phyloP scores from a whole-genome alignment of 2,113 vertebrate species.

The Trinectes maculatus region DNA sequence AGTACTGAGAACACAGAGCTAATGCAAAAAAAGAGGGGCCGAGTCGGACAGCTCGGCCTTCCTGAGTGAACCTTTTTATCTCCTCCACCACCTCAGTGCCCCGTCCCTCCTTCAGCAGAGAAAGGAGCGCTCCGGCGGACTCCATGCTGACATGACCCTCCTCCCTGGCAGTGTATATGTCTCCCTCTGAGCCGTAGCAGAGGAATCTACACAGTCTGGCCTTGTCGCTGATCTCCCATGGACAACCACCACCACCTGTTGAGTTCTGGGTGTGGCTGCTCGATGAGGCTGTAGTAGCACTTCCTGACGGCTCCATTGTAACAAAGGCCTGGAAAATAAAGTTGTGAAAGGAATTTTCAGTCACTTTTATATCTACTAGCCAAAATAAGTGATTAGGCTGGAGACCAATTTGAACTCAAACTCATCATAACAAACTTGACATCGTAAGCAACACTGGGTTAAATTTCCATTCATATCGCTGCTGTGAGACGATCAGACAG shows the following conservation, averaged over 20 bases:
- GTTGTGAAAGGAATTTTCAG: neutral
- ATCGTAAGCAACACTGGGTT: neutral
- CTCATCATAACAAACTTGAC: too few relatives aligned
- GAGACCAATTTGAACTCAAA: too few relatives aligned
- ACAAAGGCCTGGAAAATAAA: slow-evolving; percentile 38
- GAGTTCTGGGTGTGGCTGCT: slow-evolving; percentile 73
- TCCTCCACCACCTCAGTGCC: slow-evolving; percentile 89
- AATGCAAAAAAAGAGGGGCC: slow-evolving; percentile 88
- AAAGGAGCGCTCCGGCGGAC: slow-evolving; percentile 81
- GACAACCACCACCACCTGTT: slow-evolving; percentile 34
- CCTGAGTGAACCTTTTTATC: slow-evolving; percentile 84
- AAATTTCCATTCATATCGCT: too few relatives aligned
- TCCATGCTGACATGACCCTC: slow-evolving; percentile 82
- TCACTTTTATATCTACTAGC: neutral
- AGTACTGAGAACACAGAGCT: slow-evolving; percentile 91
- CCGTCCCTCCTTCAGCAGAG: slow-evolving; percentile 88
- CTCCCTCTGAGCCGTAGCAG: slow-evolving; percentile 89
- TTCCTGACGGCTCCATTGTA: slow-evolving; percentile 76
- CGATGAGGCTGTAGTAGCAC: slow-evolving; percentile 32
- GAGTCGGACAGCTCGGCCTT: slow-evolving; percentile 81
- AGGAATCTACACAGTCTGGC: slow-evolving; percentile 87
- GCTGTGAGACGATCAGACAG: neutral
- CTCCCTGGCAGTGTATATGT: slow-evolving; percentile 82
- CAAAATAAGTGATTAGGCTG: neutral
- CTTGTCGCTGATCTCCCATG: slow-evolving; percentile 83